phyloP scores from a whole-genome alignment of 2,113 vertebrate species.

The Misgurnus mizolepis region DNA sequence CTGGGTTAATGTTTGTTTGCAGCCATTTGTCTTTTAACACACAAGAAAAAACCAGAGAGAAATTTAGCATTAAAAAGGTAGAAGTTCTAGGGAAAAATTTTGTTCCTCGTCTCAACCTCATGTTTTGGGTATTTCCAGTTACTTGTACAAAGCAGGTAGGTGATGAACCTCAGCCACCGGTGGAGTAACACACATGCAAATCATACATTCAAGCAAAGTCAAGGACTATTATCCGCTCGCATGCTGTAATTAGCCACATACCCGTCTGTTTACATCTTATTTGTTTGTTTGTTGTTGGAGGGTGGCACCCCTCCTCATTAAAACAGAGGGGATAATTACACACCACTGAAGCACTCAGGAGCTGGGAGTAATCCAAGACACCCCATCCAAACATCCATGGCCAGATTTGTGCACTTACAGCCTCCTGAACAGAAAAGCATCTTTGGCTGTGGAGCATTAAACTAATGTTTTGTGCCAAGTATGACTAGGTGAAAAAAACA shows the following conservation, averaged over 20 bases:
- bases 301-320: conserved; percentile 29
- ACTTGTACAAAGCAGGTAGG: background rate
- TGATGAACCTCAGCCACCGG: background rate
- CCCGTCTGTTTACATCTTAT: conserved; percentile 48
- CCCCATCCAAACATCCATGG: background rate
- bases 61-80: no score
- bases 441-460: background rate
- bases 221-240: conserved; percentile 48
- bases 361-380: conserved; percentile 7
- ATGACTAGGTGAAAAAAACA: background rate
- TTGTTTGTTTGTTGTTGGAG: conserved; percentile 33
- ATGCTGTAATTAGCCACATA: conserved; percentile 54
- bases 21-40: background rate
- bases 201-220: background rate
- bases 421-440: background rate
- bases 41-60: background rate
- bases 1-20: background rate
- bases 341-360: conserved; percentile 13
- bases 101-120: background rate
- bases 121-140: background rate
- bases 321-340: conserved; percentile 45
- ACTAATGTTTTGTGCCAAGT: background rate
- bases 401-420: conserved; percentile 10
- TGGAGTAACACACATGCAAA: background rate
- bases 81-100: no score